Evolutionary conservation across 2,888 invertebrate genomes (phyloP).

Genomic region (Drosophila mercatorum): DNA sequence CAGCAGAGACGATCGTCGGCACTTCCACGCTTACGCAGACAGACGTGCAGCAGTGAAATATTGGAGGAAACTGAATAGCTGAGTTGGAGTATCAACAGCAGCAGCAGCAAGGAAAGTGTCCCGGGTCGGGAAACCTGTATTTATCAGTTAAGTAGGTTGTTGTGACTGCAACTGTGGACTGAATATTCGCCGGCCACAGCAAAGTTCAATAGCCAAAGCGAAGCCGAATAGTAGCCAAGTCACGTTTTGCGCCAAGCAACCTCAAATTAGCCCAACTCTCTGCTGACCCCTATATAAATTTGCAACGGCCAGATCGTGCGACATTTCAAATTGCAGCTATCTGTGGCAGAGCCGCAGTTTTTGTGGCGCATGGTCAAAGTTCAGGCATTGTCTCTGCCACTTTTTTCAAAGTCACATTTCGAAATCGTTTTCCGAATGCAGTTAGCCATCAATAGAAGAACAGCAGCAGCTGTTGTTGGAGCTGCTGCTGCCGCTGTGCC

Average conservation of each 20-base stretch:
- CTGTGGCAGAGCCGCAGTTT: conserved; percentile 25
- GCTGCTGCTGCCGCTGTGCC: conserved; percentile 31
- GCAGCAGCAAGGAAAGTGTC: conserved; percentile 63
- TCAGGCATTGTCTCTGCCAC: conserved; percentile 49
- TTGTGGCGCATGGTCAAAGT: conserved; percentile 44
- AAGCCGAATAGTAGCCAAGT: conserved; percentile 46
- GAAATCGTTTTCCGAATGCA: conserved; percentile 56
- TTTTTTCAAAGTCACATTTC: conserved; percentile 69
- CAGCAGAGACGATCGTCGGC: conserved; percentile 9
- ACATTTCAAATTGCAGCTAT: conserved; percentile 57
- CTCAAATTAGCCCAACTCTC: conserved; percentile 65
- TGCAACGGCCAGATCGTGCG: conserved; percentile 59
- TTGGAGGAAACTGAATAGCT: not conserved
- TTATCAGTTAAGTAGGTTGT: conserved; percentile 69
- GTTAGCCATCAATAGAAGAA: conserved; percentile 53
- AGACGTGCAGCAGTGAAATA: conserved; percentile 13
- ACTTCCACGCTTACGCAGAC: conserved; percentile 65
- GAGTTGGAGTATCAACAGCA: not conserved
- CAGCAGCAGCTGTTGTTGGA: conserved; percentile 34
- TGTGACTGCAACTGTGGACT: conserved; percentile 46
- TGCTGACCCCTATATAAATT: conserved; percentile 52
- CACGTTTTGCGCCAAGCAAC: conserved; percentile 60
- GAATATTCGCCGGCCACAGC: conserved; percentile 57
- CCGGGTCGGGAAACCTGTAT: conserved; percentile 59
- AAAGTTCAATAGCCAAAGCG: conserved; percentile 73